These are phyloP conservation scores for Cabera pusaria DNA, from an alignment of 2,888 invertebrate genomes.

Conservation along the genomic window DNA sequence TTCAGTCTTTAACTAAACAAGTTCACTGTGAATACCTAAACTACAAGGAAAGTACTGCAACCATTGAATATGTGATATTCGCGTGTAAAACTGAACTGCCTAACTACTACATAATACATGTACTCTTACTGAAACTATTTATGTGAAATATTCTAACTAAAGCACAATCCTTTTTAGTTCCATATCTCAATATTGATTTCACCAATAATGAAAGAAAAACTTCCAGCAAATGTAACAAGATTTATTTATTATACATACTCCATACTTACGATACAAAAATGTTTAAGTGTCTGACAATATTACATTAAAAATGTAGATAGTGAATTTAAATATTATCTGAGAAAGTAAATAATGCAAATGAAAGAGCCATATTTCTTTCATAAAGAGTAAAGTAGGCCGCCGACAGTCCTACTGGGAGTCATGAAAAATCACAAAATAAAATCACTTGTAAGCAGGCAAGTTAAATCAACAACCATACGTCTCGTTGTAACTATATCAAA, in stretches of 20 bases:
- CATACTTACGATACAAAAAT: too few relatives aligned
- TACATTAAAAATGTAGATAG: too few relatives aligned
- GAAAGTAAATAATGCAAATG: too few relatives aligned
- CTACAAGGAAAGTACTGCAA: conserved; percentile 13
- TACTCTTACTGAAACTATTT: conserved; percentile 5
- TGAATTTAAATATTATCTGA: too few relatives aligned
- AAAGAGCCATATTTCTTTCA: conserved; percentile 56
- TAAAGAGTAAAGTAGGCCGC: conserved; percentile 37
- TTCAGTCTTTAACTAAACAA: conserved; percentile 33
- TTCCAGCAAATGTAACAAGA: too few relatives aligned
- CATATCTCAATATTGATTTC: conserved; percentile 10
- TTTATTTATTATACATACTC: too few relatives aligned
- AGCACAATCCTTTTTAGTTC: too few relatives aligned
- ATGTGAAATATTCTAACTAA: conserved; percentile 6
- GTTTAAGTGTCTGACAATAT: too few relatives aligned
- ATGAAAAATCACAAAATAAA: conserved; percentile 61
- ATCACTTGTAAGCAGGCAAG: too few relatives aligned
- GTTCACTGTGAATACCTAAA: conserved; percentile 29
- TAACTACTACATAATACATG: conserved; percentile 7
- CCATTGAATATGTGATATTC: conserved; percentile 19
- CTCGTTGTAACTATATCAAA: conserved; percentile 9
- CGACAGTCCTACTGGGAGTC: conserved; percentile 53
- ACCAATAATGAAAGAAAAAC: conserved; percentile 4
- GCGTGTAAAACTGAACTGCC: conserved; percentile 15
- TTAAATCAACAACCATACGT: conserved; percentile 48